Evolutionary conservation across 1,140 invertebrate genomes (phyloP), one percentile per base, ranked within the genome.

Genomic region (Drosophila bocqueti): DNA sequence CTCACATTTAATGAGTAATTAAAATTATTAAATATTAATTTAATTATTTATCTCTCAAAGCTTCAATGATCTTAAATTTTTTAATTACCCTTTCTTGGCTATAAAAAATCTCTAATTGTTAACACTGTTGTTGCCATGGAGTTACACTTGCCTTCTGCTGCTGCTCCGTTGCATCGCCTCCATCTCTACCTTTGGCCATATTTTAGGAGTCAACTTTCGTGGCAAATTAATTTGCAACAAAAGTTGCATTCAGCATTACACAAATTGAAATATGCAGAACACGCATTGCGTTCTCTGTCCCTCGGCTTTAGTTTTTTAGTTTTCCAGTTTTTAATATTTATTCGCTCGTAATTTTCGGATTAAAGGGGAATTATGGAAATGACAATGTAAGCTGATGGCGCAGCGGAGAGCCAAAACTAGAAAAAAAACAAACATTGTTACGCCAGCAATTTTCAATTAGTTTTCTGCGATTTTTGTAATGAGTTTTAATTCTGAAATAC

Each of bases 161-260:
- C 52, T 47, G 21, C 42, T 24, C 24, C 24, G 43, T 45, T 26
- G 43, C 24, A 3, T 26, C 13, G 9, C 52, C 52, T 24, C 29
- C n/a, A 0, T 11, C 16, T 4, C 13, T 38, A 16, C 13, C 52
- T 55, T 31, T 49, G 69, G 67, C 61, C 78, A 85, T 85, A 85
- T 81, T 85, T 85, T 55, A 34, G 46, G 60, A 74, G 73, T 79
- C 81, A 89, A 89, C 81, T 89, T 84, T 90, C 47, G 78, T 84
- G 81, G 77, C 81, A 89, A 89, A 89, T 89, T 89, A 89, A 89
- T 89, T 89, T 89, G 81, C 84, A 89, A 89, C 84, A 81, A 89
- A 89, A 89, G 85, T 89, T 89, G 74, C 77, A 62, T 63, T 47
- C 40, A 69, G 74, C 85, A 87, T 87, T 89, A 83, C 62, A 77